A percentile compares a stretch with the other conserved stretches of the same genome.
These are phyloP conservation scores for Chelonus insularis DNA, from an alignment of 1,140 invertebrate genomes.

Conservation along the genomic window DNA sequence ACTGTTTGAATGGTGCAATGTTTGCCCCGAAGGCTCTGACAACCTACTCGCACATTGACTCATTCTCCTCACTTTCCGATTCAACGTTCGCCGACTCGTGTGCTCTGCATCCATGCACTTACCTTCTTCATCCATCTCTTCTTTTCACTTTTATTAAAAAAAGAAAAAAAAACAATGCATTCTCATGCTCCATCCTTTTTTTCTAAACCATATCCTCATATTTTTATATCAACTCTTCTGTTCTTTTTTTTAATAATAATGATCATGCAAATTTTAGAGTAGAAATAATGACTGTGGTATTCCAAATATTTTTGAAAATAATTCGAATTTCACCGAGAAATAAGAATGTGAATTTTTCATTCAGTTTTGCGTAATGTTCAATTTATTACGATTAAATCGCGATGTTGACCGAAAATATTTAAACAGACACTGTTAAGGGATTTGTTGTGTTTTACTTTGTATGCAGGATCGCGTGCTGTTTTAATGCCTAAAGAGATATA, in stretches of 20 bases:
- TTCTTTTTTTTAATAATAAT: too few relatives aligned
- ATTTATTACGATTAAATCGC: constrained; percentile 33
- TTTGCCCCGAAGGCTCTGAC: constrained; percentile 51
- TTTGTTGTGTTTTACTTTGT: constrained; percentile 1
- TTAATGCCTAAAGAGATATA: background rate
- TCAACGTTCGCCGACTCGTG: constrained; percentile 6
- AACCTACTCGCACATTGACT: constrained; percentile 47
- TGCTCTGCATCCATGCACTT: constrained; percentile 27
- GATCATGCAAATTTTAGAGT: too few relatives aligned
- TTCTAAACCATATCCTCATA: background rate
- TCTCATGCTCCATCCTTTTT: background rate
- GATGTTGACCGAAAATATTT: background rate
- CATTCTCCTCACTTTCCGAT: constrained; percentile 23
- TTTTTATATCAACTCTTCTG: too few relatives aligned
- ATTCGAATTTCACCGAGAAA: background rate
- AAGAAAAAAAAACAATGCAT: constrained; percentile 20
- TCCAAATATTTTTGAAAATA: background rate
- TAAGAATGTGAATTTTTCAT: constrained; percentile 25
- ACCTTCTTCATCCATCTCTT: background rate
- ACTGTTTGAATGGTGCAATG: constrained; percentile 55
- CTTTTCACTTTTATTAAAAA: background rate
- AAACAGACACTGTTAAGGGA: constrained; percentile 26
- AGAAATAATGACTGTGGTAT: too few relatives aligned
- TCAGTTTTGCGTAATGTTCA: constrained; percentile 30
- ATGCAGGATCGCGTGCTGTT: background rate